phyloP scores from a whole-genome alignment of 1,140 invertebrate genomes.

The Diploscapter pachys region DNA sequence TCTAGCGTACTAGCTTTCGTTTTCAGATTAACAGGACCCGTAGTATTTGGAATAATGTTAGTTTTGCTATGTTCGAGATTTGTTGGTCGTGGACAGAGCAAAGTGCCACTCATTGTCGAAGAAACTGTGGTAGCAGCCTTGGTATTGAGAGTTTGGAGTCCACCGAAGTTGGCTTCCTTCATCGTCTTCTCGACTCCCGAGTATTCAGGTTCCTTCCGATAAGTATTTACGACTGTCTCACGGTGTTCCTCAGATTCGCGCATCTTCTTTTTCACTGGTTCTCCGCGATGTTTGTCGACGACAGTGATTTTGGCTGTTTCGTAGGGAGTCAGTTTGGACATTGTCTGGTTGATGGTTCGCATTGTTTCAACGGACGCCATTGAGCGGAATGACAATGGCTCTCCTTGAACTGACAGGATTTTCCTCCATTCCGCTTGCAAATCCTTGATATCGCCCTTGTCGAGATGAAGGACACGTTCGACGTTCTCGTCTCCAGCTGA shows the following conservation, averaged over 20 bases:
- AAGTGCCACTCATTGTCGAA: neutral
- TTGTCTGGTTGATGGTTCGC: constrained; percentile 17
- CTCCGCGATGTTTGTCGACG: too few relatives aligned
- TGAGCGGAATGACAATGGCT: constrained; percentile 4
- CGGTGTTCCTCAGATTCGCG: too few relatives aligned
- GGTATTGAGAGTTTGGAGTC: too few relatives aligned
- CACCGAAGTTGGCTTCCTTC: too few relatives aligned
- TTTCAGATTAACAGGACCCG: constrained; percentile 15
- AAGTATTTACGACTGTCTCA: too few relatives aligned
- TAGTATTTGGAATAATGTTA: constrained; percentile 30
- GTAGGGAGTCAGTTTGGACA: neutral
- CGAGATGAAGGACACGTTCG: constrained; percentile 13
- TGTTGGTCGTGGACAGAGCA: constrained; percentile 29
- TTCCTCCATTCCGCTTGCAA: constrained; percentile 10
- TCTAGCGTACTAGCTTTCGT: constrained; percentile 8
- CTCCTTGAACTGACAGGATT: constrained; percentile 19
- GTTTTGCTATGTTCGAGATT: constrained; percentile 18
- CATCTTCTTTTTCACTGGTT: too few relatives aligned
- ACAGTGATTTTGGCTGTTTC: too few relatives aligned
- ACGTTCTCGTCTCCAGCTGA: constrained; percentile 32
- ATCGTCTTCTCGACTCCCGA: too few relatives aligned
- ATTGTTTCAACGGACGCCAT: constrained; percentile 10
- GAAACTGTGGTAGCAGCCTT: too few relatives aligned
- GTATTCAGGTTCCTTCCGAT: too few relatives aligned
- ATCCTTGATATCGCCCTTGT: constrained; percentile 16